These are phyloP conservation scores for Branchipolynoe longqiensis DNA, from an alignment of 2,888 invertebrate species.

Conservation along the genomic window DNA sequence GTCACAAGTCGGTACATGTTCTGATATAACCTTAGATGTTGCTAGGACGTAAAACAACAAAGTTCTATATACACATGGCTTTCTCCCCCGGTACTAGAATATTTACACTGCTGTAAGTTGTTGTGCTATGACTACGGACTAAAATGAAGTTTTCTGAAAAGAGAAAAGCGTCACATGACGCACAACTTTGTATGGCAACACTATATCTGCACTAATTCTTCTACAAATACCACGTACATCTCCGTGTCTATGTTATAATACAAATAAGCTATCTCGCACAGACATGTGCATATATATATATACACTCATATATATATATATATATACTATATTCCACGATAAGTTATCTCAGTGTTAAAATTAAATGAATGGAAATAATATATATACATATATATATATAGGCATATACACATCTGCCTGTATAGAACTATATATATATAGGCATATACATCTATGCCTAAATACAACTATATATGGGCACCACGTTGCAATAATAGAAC, in stretches of 20 bases:
- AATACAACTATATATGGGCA: too few species aligned
- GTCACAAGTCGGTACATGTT: too few species aligned
- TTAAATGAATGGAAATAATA: too few species aligned
- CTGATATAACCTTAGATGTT: too few species aligned
- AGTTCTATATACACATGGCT: slow-evolving; percentile 13
- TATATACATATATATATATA: too few species aligned
- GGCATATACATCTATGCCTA: too few species aligned
- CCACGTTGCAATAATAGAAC: too few species aligned
- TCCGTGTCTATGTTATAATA: slow-evolving; percentile 13
- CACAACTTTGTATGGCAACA: background rate
- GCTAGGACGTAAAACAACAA: too few species aligned
- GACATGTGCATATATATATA: too few species aligned
- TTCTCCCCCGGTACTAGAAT: slow-evolving; percentile 31
- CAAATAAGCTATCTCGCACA: slow-evolving; percentile 12
- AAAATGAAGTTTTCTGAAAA: slow-evolving; percentile 5
- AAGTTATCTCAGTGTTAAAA: too few species aligned
- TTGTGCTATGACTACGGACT: background rate
- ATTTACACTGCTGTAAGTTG: background rate
- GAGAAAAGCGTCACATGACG: slow-evolving; percentile 5
- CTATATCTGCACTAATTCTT: slow-evolving; percentile 9
- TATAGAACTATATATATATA: too few species aligned
- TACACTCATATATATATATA: background rate
- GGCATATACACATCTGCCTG: too few species aligned
- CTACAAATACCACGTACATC: background rate
- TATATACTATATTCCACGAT: background rate